Base-by-base conservation (phyloP, 1,140 invertebrate species). In the Hypsibius dujardini region DNA sequence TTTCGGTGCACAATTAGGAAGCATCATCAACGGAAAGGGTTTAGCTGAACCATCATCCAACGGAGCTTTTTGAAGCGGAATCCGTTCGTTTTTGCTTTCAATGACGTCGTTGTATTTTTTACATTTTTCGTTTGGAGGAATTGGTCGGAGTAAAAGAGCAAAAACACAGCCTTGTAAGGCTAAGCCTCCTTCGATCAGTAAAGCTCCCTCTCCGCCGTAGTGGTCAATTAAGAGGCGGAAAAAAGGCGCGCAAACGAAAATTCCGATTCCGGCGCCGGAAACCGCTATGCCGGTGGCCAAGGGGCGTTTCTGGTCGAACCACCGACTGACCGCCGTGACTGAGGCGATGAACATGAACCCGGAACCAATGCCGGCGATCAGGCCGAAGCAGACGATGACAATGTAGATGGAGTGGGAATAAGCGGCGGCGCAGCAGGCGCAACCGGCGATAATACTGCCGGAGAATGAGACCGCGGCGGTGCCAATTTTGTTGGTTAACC, bases 91-190 rank as follows among this genome's bases (percentile, higher is more conserved):
- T 56, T n/a, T 56, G 50, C 50, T 56, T 7, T 56, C 7, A 56
- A 7, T 7, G 50, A 56, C n/a, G 7, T 56, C 50, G 50, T 7
- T n/a, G n/a, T 56, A n/a, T 7, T n/a, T 56, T 7, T 7, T 7
- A 7, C 7, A n/a, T 7, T 7, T 56, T 56, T n/a, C 7, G 7
- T n/a, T 7, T 56, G 7, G 50, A n/a, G 50, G 50, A 56, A 56
- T n/a, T n/a, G 50, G 50, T 7, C 50, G 50, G n/a, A 56, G 50
- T 7, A 56, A n/a, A 7, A 56, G 50, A 7, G 7, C 50, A n/a
- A 56, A 56, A 56, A 56, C 50, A 56, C 50, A 56, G n/a, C 50
- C 50, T 56, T 56, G 50, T n/a, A 56, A n/a, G 7, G n/a, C 50
- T n/a, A 56, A 56, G 7, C 50, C 50, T 7, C 7, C 50, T 56